These are phyloP conservation scores for Athalia rosae DNA, from an alignment of 2,888 invertebrate species.

Conservation along the genomic window DNA sequence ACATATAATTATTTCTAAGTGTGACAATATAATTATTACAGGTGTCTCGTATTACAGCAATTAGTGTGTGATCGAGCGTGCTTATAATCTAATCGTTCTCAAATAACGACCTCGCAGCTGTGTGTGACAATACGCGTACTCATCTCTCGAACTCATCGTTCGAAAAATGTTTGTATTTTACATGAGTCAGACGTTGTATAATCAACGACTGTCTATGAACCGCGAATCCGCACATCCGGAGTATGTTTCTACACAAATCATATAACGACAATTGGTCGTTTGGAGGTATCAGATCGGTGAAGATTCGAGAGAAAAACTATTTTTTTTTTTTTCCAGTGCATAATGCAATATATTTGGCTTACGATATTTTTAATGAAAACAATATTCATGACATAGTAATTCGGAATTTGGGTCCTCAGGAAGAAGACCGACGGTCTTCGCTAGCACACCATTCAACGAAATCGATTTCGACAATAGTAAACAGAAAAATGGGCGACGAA, in stretches of 20 bases:
- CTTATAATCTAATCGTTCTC: slow-evolving; percentile 23
- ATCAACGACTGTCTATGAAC: no score
- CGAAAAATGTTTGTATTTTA: no score
- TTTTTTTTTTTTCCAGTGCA: not conserved
- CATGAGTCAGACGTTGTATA: not conserved
- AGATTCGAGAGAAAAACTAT: not conserved
- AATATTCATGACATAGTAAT: not conserved
- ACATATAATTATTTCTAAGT: not conserved
- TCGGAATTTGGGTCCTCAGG: not conserved
- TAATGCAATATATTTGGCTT: not conserved
- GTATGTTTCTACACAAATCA: no score
- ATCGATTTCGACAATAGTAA: slow-evolving; percentile 26
- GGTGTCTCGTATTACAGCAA: not conserved
- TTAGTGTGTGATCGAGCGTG: not conserved
- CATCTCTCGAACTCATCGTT: no score
- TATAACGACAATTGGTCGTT: not conserved
- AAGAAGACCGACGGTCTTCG: slow-evolving; percentile 22
- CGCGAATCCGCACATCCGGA: no score
- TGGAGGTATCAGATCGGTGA: not conserved
- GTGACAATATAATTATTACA: no score
- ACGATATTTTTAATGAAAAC: not conserved
- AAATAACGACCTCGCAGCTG: slow-evolving; percentile 11
- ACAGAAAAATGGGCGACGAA: slow-evolving; percentile 11
- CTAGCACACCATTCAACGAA: slow-evolving; percentile 35
- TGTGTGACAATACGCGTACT: not conserved